A percentile compares a stretch with the other conserved stretches of the same genome.
These are phyloP conservation scores for Trididemnum miniatum DNA, from an alignment of 23 tunicate genomes.

Conservation along the genomic window DNA sequence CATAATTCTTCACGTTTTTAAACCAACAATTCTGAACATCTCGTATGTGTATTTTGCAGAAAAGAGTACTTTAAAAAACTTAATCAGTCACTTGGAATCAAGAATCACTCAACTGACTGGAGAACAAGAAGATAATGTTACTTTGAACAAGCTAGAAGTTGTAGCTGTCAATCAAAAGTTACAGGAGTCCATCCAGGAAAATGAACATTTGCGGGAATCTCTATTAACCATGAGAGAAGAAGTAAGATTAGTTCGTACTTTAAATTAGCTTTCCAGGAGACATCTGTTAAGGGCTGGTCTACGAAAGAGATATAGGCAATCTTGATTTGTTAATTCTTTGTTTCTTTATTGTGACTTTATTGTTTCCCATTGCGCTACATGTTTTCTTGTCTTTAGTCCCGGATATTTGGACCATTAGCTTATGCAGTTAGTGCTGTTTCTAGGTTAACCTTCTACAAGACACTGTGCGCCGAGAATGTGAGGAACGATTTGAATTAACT, in stretches of 20 bases:
- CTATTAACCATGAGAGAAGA: conserved; percentile 47
- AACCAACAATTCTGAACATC: no score
- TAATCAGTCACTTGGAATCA: conserved; percentile 57
- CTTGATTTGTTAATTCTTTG: no score
- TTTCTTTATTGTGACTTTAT: no score
- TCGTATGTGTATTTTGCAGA: no score
- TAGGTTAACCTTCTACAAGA: conserved; percentile 77
- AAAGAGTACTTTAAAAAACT: conserved; percentile 44
- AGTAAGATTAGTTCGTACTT: conserved; percentile 23
- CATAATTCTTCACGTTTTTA: no score
- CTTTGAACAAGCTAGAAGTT: conserved; percentile 30
- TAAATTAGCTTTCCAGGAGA: no score
- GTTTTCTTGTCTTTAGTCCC: no score
- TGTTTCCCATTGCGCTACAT: no score
- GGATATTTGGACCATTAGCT: no score
- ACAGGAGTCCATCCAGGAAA: conserved; percentile 25
- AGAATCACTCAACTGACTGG: conserved; percentile 50
- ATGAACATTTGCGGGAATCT: conserved; percentile 37
- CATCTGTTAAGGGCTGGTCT: no score
- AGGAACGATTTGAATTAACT: conserved; percentile 87
- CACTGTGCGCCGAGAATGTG: conserved; percentile 92
- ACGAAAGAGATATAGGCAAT: no score
- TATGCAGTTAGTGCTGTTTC: no score
- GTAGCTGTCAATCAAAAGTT: conserved; percentile 38
- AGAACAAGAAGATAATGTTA: conserved; percentile 53